Evolutionary conservation across 2,797 vertebrate species (phyloP).

Genomic region (Tolypeutes matacus): DNA sequence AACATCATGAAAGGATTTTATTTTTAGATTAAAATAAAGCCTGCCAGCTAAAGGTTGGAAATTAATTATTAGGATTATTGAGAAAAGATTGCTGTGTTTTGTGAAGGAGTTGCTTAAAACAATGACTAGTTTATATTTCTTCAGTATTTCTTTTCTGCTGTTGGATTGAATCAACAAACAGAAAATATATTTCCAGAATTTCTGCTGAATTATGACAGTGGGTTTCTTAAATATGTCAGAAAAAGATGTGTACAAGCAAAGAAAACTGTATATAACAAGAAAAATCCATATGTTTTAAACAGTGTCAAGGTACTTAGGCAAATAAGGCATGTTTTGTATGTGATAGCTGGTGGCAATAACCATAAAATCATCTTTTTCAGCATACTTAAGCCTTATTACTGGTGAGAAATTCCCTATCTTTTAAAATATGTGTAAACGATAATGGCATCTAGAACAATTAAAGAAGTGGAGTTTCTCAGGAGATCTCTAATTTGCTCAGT

Average conservation of each 20-base stretch:
- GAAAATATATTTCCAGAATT: slow-evolving; percentile 28
- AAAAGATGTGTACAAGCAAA: background rate
- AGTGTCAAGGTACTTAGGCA: background rate
- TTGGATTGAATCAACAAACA: background rate
- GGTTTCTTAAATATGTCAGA: slow-evolving; percentile 22
- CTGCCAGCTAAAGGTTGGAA: background rate
- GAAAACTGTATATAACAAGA: slow-evolving; percentile 29
- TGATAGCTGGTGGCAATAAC: background rate
- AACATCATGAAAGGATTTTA: background rate
- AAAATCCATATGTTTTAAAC: background rate
- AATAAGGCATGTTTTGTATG: background rate
- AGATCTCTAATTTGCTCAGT: background rate
- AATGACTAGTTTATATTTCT: background rate
- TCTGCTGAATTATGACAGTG: slow-evolving; percentile 20
- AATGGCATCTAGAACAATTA: background rate
- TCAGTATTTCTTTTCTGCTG: slow-evolving; percentile 8
- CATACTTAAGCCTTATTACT: background rate
- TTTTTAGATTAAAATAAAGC: background rate
- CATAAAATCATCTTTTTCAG: background rate
- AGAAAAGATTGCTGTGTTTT: background rate
- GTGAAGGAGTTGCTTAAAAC: background rate
- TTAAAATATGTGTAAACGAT: background rate
- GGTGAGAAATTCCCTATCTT: background rate
- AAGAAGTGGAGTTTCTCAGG: background rate
- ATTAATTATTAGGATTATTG: background rate